Evolutionary conservation across 2,888 invertebrate genomes (phyloP).

Genomic region (Oscheius sp.): DNA sequence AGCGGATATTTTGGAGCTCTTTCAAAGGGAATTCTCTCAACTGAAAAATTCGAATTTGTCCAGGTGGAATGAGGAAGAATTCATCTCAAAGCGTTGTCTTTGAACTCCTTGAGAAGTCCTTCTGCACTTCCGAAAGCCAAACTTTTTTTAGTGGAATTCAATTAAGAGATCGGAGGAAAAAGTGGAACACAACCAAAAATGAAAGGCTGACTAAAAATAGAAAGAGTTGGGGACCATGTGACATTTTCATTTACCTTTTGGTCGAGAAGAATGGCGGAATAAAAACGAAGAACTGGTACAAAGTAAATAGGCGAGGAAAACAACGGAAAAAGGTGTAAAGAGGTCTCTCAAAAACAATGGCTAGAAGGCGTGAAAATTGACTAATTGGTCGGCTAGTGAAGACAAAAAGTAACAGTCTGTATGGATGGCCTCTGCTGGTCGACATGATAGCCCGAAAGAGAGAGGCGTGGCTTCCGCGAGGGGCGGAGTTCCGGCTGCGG

Average conservation of each 20-base stretch:
- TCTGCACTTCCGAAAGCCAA: background rate
- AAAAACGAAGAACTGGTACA: background rate
- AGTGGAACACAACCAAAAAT: background rate
- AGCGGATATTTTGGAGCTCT: too few relatives aligned
- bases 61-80: background rate
- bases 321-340: background rate
- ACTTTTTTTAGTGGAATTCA: background rate
- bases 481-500: background rate
- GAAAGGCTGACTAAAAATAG: background rate
- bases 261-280: background rate
- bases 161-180: background rate
- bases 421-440: background rate
- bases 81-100: background rate
- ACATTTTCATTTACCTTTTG: too few relatives aligned
- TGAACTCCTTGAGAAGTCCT: background rate
- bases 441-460: slow-evolving; percentile 19
- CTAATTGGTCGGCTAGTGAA: background rate
- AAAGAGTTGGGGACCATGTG: too few relatives aligned
- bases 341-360: background rate
- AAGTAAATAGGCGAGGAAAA: background rate
- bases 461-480: slow-evolving; percentile 16
- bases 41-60: too few relatives aligned
- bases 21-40: too few relatives aligned
- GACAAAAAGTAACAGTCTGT: background rate
- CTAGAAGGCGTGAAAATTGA: background rate